Conservation (phyloP, 2,113 vertebrate species). For the Megaceryle maxima region DNA sequence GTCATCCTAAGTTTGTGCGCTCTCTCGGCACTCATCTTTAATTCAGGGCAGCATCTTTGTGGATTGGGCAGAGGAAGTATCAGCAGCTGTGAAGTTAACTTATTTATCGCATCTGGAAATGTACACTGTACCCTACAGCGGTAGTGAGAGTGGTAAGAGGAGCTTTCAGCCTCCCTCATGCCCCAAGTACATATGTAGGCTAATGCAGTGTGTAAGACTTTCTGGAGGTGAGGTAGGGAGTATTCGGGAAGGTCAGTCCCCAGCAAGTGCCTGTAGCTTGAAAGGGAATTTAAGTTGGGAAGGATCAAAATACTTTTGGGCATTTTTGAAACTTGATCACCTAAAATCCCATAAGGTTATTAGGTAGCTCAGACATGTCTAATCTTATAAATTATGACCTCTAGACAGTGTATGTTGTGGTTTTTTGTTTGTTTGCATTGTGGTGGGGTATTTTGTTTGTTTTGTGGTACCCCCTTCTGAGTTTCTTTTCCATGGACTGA, state of each 20-base stretch:
- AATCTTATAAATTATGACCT: slow-evolving; percentile 24
- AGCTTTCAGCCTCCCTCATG: neutral
- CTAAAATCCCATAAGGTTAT: slow-evolving; percentile 27
- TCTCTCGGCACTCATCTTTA: neutral
- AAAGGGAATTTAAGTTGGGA: neutral
- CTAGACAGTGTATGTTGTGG: neutral
- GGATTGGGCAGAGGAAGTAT: neutral
- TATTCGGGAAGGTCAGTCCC: neutral
- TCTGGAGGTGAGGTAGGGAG: neutral
- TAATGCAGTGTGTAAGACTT: neutral
- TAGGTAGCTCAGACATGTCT: slow-evolving; percentile 54
- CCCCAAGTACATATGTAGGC: neutral
- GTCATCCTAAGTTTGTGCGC: neutral
- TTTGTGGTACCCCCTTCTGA: neutral
- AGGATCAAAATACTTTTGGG: slow-evolving; percentile 54
- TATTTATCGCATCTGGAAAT: neutral
- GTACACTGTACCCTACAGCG: neutral
- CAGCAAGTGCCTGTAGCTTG: neutral
- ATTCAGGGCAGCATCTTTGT: slow-evolving; percentile 9
- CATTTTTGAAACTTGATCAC: slow-evolving; percentile 45
- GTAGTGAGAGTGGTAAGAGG: neutral
- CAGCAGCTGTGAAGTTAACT: neutral
- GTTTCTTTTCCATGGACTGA: neutral
- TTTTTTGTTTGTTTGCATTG: too few species aligned
- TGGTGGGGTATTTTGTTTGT: neutral